phyloP scores from a whole-genome alignment of 2,888 invertebrate genomes.

The Lumbricus terrestris region DNA sequence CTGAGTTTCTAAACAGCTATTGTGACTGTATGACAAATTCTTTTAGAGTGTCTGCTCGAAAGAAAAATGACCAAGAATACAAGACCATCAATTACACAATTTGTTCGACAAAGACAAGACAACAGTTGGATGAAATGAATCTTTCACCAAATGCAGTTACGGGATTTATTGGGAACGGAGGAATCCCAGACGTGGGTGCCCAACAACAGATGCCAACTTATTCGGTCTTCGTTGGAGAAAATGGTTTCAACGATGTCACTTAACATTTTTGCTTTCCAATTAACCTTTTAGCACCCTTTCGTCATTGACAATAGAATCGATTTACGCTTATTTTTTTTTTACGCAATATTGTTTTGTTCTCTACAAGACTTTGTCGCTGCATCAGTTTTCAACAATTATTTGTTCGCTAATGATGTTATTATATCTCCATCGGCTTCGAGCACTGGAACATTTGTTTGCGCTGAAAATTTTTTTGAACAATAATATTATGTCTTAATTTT shows the following conservation, averaged over 20 bases:
- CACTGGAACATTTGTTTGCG: too few relatives aligned
- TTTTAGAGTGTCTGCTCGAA: not conserved
- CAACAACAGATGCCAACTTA: not conserved
- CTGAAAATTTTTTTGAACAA: not conserved
- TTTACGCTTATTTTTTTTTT: not conserved
- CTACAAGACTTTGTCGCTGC: not conserved
- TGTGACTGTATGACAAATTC: not conserved
- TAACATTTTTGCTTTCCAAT: too few relatives aligned
- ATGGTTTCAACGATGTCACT: not conserved
- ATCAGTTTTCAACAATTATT: not conserved
- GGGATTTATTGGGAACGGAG: not conserved
- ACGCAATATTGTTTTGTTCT: not conserved
- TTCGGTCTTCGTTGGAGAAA: conserved; percentile 3
- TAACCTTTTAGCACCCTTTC: too few relatives aligned
- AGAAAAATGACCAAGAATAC: not conserved
- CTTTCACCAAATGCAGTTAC: not conserved
- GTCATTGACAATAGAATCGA: not conserved
- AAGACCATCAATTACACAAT: not conserved
- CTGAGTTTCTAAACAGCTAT: not conserved
- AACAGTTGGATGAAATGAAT: not conserved
- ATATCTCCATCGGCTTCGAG: too few relatives aligned
- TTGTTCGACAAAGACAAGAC: not conserved
- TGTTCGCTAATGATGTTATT: too few relatives aligned
- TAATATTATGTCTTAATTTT: not conserved
- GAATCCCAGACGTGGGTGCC: not conserved